Evolutionary conservation across 2,888 invertebrate species (phyloP).

Genomic region (Habroteleia sp.): DNA sequence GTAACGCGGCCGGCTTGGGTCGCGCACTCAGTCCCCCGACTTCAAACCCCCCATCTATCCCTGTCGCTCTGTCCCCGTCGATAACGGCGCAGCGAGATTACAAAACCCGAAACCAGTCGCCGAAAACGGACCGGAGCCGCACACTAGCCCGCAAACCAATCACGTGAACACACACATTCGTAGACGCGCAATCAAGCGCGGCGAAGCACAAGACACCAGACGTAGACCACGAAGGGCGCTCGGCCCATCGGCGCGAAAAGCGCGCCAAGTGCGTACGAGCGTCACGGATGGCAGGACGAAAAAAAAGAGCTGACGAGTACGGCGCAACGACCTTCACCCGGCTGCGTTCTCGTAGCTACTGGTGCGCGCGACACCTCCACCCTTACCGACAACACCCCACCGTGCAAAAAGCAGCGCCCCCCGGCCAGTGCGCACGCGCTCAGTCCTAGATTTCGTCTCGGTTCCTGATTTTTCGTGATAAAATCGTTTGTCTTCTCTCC

Average conservation of each 20-base stretch:
- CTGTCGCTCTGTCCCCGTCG: conserved; percentile 14
- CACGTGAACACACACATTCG: conserved; percentile 5
- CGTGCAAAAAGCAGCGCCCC: conserved; percentile 52
- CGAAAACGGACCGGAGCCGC: conserved; percentile 1
- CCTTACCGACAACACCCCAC: conserved; percentile 73
- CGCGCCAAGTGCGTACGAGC: conserved; percentile 53
- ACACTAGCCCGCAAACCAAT: conserved; percentile 8
- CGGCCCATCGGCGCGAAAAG: conserved; percentile 12
- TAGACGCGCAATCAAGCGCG: neutral
- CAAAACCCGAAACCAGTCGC: neutral
- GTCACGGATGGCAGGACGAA: conserved; percentile 6
- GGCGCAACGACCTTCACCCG: conserved; percentile 29
- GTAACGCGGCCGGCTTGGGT: conserved; percentile 21
- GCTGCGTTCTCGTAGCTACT: conserved; percentile 74
- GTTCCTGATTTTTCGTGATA: conserved; percentile 78
- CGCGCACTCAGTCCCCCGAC: neutral
- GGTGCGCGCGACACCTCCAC: conserved; percentile 76
- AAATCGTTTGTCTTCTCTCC: conserved; percentile 77
- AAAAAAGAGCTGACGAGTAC: neutral
- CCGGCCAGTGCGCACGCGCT: conserved; percentile 66
- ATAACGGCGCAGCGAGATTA: conserved; percentile 13
- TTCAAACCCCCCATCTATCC: conserved; percentile 6
- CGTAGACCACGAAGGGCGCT: neutral
- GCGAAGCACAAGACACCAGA: neutral
- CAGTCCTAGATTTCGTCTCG: conserved; percentile 76